Evolutionary conservation across 2,888 invertebrate genomes (phyloP).

Genomic region (Matsumyia berberina): DNA sequence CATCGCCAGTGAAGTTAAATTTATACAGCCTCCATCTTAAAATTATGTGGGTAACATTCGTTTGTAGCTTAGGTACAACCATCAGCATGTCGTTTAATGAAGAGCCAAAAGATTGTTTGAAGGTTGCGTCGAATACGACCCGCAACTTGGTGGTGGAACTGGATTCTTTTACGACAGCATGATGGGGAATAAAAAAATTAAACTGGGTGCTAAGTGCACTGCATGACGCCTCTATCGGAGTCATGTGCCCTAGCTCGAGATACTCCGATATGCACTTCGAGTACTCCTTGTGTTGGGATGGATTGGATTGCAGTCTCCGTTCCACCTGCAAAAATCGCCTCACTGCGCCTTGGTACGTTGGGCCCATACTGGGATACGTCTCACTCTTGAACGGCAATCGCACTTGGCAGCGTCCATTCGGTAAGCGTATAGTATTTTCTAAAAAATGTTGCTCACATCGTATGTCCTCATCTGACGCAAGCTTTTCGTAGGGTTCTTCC

Average conservation of each 20-base stretch:
- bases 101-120: neutral
- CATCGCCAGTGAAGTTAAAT: neutral
- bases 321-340: neutral
- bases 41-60: too few species aligned
- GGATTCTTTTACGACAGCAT: neutral
- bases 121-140: neutral
- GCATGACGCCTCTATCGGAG: neutral
- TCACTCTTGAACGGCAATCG: neutral
- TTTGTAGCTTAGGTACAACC: neutral
- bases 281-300: too few species aligned
- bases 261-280: too few species aligned
- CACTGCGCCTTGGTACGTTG: neutral
- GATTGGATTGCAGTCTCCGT: neutral
- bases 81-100: conserved; percentile 3
- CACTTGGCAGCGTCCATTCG: conserved; percentile 1
- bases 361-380: neutral
- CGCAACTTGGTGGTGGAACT: neutral
- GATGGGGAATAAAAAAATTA: neutral
- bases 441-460: conserved; percentile 8
- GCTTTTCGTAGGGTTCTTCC: conserved; percentile 1
- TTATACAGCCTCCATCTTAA: too few species aligned
- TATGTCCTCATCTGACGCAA: neutral
- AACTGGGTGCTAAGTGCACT: neutral
- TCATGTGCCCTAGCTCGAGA: neutral
- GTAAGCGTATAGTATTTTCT: neutral